Percentiles rank a stretch among this genome's conserved stretches.
Conservation (phyloP, 2,888 invertebrate species). For the Metacarcinus magister region DNA sequence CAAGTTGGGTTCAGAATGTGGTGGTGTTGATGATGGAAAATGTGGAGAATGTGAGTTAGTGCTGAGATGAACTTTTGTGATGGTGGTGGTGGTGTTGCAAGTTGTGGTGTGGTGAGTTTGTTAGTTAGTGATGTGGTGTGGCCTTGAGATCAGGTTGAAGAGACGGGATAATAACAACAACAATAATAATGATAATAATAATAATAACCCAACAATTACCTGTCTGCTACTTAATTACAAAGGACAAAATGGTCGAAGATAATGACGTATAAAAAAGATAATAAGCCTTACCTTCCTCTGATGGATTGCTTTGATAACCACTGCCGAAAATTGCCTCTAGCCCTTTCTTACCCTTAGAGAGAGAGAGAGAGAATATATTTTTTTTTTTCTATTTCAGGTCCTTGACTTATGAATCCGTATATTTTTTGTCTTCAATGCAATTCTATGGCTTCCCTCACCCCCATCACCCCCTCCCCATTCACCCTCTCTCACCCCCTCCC, state of each 20-base stretch:
- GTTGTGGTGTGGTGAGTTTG: background rate
- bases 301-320: background rate
- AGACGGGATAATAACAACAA: background rate
- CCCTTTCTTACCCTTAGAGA: background rate
- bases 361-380: background rate
- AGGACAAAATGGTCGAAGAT: background rate
- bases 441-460: no score
- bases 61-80: background rate
- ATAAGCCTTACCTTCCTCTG: background rate
- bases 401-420: background rate
- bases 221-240: background rate
- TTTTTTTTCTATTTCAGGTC: no score
- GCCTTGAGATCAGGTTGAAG: background rate
- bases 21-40: background rate
- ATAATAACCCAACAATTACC: background rate
- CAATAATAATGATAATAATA: background rate
- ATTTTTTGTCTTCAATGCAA: no score
- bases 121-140: background rate
- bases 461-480: background rate
- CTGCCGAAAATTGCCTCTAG: background rate
- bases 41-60: background rate
- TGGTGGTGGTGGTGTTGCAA: background rate
- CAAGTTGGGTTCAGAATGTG: background rate
- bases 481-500: background rate
- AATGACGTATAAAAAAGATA: background rate